Base-by-base conservation (phyloP, 2,113 vertebrate genomes). In the Gobio gobio region DNA sequence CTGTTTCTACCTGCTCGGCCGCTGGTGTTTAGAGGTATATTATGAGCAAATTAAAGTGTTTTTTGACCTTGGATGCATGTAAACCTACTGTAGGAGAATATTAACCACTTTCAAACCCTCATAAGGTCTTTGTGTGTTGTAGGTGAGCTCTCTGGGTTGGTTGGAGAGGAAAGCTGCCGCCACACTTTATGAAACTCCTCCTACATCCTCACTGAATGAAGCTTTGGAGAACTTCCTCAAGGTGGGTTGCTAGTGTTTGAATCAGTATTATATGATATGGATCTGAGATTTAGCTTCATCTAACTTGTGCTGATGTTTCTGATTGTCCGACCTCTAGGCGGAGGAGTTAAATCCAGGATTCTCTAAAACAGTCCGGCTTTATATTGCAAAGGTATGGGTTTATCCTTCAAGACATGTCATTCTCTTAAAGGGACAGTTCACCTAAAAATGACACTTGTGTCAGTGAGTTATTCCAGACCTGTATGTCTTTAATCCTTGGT, bases 171-270 rank as follows among this genome's bases (percentile, higher is more conserved):
- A 85, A 78, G 20, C 87, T 18, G 96, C 96, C 1, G 87, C 95
- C n/a, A 96, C 96, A 0, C 91, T 98, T 73, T 97, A 95, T 79
- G 95, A 95, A 87, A 91, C 81, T 1, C 95, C 95, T 2, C 96
- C 95, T 3, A 91, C 83, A 0, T 94, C 97, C 83, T 96, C 95
- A 0, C 86, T 98, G n/a, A 91, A 96, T 10, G 96, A 98, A 0
- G 98, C 98, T 0, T 93, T 99, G 2, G 92, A 97, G 75, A 96
- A 96, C 90, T 97, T 99, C 89, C 91, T 98, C 16, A 95, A 96
- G 96, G 98, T 20, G 6, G 16, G 51, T 22, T 8, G 6, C 54
- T 56, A 24, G 49, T 54, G 33, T 61, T 33, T 61, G 13, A 26
- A 36, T 43, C 24, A 59, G 22, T 24, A 45, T 6, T 24, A 24